A percentile compares a stretch with the other conserved stretches of the same genome.
phyloP scores from a whole-genome alignment of 2,797 vertebrate genomes.

The Myotis planiceps region DNA sequence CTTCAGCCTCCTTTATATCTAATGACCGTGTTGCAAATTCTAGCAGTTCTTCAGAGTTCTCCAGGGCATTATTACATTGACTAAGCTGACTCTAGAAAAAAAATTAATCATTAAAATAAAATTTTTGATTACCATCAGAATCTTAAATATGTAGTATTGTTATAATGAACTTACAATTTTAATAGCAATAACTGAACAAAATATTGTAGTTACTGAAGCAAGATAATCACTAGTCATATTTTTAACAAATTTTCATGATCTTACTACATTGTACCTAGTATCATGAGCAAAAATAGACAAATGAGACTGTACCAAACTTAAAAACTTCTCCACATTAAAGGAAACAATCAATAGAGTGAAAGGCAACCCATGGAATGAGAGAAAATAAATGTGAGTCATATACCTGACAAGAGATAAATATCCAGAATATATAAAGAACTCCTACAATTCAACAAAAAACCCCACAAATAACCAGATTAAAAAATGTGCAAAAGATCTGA shows the following conservation, averaged over 20 bases:
- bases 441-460: background rate
- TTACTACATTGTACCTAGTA: background rate
- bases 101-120: constrained; percentile 50
- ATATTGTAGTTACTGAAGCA: constrained; percentile 1
- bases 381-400: too few species aligned
- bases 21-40: constrained; percentile 90
- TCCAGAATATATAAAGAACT: too few species aligned
- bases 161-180: constrained; percentile 52
- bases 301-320: background rate
- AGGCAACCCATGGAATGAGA: too few species aligned
- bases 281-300: background rate
- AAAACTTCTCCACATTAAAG: background rate
- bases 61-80: constrained; percentile 90
- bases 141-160: constrained; percentile 1
- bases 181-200: constrained; percentile 8
- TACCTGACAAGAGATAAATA: too few species aligned
- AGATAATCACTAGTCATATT: constrained; percentile 1
- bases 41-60: constrained; percentile 92
- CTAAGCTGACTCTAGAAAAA: constrained; percentile 88
- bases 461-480: too few species aligned
- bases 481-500: background rate
- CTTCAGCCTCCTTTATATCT: constrained; percentile 89
- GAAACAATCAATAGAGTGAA: too few species aligned
- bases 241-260: constrained; percentile 35
- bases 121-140: background rate